Conservation (phyloP, 2,888 invertebrate species). For the Cyclophora albipunctata region DNA sequence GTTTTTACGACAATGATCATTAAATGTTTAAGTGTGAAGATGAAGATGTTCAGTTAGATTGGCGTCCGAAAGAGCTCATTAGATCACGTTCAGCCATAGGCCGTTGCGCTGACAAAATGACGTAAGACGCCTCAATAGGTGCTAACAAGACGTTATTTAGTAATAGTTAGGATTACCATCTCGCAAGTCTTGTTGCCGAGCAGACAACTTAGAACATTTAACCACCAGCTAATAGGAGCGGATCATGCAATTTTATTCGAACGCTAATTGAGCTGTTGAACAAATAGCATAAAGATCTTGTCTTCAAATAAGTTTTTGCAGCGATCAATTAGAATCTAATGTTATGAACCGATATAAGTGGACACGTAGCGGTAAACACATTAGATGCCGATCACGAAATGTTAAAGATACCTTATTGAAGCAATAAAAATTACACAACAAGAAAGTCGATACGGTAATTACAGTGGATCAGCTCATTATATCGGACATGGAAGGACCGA, state of each 20-base stretch:
- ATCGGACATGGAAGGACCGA: slow-evolving; percentile 27
- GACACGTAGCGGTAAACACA: slow-evolving; percentile 4
- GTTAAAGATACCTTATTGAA: slow-evolving; percentile 9
- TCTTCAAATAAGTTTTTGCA: slow-evolving; percentile 16
- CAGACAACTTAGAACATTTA: slow-evolving; percentile 43
- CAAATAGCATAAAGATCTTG: slow-evolving; percentile 23
- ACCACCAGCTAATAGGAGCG: slow-evolving; percentile 45
- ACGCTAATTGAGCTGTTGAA: slow-evolving; percentile 32
- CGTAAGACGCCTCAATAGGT: slow-evolving; percentile 52
- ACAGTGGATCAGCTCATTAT: slow-evolving; percentile 33
- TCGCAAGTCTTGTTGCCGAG: slow-evolving; percentile 29
- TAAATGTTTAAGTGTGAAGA: slow-evolving; percentile 40
- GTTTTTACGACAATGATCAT: slow-evolving; percentile 44
- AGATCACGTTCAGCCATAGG: slow-evolving; percentile 42
- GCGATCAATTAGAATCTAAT: slow-evolving; percentile 18
- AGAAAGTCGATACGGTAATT: slow-evolving; percentile 41
- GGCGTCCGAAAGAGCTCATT: slow-evolving; percentile 49
- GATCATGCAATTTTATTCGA: slow-evolving; percentile 38
- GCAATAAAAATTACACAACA: slow-evolving; percentile 35
- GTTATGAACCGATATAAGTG: slow-evolving; percentile 18
- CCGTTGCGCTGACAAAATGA: slow-evolving; percentile 42
- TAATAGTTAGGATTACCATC: slow-evolving; percentile 25
- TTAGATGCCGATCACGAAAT: background rate
- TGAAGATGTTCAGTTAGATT: slow-evolving; percentile 42
- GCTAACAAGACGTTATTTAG: slow-evolving; percentile 55